Percentiles rank a stretch among this genome's conserved stretches.
Conservation (phyloP, 2,113 vertebrate genomes). For the Lichenostomus cassidix region DNA sequence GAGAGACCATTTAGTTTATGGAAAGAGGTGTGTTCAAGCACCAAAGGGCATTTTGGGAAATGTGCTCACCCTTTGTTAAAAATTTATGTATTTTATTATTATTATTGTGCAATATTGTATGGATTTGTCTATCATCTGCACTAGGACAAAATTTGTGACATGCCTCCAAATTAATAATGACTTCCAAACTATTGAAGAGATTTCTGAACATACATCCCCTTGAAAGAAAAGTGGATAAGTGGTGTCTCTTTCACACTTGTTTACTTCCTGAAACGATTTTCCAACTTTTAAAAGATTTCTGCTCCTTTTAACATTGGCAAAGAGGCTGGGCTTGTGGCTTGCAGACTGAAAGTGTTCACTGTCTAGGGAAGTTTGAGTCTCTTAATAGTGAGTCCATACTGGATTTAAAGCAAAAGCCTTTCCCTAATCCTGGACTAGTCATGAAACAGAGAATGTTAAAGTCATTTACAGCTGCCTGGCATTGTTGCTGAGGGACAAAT, state of each 20-base stretch:
- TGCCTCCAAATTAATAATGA: neutral
- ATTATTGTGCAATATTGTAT: neutral
- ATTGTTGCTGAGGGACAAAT: neutral
- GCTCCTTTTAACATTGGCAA: neutral
- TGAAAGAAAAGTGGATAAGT: neutral
- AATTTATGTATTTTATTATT: neutral
- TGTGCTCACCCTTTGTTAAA: neutral
- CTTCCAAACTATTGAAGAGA: neutral
- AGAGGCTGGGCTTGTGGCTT: neutral
- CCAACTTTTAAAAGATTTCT: neutral
- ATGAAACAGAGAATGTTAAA: neutral
- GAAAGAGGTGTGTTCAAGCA: neutral
- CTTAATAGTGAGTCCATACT: neutral
- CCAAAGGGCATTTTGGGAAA: neutral
- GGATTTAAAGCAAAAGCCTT: neutral
- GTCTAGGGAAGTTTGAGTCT: neutral
- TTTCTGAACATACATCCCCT: neutral
- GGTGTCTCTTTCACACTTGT: neutral
- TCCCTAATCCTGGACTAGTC: neutral
- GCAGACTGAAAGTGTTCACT: neutral
- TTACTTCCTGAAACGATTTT: neutral
- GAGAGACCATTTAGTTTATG: neutral
- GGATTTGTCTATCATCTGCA: neutral
- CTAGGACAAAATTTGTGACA: neutral
- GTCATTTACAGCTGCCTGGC: conserved; percentile 29